Evolutionary conservation across 2,888 invertebrate species (phyloP), one percentile per base, ranked within the genome.

Genomic region (Odontocerum albicorne): DNA sequence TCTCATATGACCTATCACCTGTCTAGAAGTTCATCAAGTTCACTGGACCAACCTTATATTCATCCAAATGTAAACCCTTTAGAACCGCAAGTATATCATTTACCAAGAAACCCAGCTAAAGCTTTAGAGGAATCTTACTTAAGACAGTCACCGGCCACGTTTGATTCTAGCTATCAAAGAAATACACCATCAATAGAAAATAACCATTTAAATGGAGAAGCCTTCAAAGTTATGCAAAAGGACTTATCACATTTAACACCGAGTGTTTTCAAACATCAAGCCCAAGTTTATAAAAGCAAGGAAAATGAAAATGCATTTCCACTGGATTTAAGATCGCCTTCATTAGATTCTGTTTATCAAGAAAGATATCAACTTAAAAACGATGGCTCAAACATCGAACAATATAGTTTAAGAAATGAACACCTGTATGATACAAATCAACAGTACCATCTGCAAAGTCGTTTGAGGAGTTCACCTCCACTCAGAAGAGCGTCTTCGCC

Each of bases 281-380:
- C 33, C 10, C 59, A 59, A 22, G 55, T 47, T 6, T 59, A 59
- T 32, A 59, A 59, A 32, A 57, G 49, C 17, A 56, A 58, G 46
- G 59, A 58, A 2, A 50, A 39, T 40, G 60, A 60, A 7, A 56
- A 68, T 55, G 66, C 68, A 59, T 68, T 65, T 49, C 65, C 69
- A 4, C 63, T 70, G 50, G 71, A 72, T 61, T 61, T 71, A 53
- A 69, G 71, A 31, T 69, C 72, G 10, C 63, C 73, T 32, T 70
- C 71, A 4, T 63, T 72, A 31, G 68, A 67, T 35, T 66, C 67
- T 12, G 68, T 68, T 36, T 73, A 73, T 49, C 57, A 57, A 43
- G 61, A 61, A 15, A 71, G 73, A 70, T 71, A 72, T 45, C 68
- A 69, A 43, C 55, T 57, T 22, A 56, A 62, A 38, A 58, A 58